phyloP scores from a whole-genome alignment of 2,888 invertebrate species.

The Megalurothrips usitatus region DNA sequence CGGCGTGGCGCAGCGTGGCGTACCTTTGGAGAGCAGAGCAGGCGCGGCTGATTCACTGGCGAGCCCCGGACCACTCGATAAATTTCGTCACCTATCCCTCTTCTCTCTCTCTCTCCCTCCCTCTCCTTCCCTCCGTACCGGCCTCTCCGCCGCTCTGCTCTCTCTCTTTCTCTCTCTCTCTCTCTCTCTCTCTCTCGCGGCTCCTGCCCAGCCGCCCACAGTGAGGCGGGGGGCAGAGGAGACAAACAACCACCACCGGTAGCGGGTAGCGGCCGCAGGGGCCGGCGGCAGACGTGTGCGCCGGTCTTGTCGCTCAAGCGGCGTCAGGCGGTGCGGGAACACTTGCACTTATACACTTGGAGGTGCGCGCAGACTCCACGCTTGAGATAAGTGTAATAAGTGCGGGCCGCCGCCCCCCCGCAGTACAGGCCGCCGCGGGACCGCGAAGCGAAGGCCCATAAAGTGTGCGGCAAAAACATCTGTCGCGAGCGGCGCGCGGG shows the following conservation, averaged over 20 bases:
- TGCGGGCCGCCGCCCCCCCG: no score
- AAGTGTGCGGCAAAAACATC: slow-evolving; percentile 17
- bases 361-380: no score
- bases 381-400: no score
- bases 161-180: neutral
- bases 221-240: neutral
- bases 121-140: neutral
- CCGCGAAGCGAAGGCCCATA: neutral
- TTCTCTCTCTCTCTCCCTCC: neutral
- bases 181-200: neutral
- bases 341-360: no score
- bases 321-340: no score
- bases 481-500: neutral
- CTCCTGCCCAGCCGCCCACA: no score
- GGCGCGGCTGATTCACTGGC: slow-evolving; percentile 3
- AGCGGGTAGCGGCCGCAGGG: neutral
- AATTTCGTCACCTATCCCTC: slow-evolving; percentile 22
- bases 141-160: neutral
- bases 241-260: neutral
- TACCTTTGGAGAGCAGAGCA: neutral
- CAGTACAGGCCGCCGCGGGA: no score
- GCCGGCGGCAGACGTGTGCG: neutral
- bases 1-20: neutral
- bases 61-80: slow-evolving; percentile 18
- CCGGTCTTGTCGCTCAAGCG: no score